These are phyloP conservation scores for Sacculina carcini DNA, from an alignment of 2,888 invertebrate species.

Conservation along the genomic window DNA sequence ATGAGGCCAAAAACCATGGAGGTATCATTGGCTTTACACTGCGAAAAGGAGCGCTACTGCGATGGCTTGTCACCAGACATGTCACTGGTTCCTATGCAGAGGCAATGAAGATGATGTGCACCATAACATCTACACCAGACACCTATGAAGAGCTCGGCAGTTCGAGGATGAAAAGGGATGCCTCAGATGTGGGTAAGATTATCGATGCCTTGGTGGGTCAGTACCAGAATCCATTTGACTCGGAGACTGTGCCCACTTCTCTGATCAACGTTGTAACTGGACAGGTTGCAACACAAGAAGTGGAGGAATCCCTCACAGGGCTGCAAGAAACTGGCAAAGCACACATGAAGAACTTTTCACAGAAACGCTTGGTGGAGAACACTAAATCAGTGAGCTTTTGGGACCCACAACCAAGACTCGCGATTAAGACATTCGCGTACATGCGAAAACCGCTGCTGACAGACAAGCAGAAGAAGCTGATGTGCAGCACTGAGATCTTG, in stretches of 20 bases:
- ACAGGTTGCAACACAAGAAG: conserved; percentile 2
- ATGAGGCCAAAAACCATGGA: neutral
- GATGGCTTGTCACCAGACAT: conserved; percentile 1
- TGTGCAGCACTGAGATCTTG: neutral
- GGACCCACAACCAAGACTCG: neutral
- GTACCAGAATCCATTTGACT: conserved; percentile 4
- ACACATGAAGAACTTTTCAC: neutral
- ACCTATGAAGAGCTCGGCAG: neutral
- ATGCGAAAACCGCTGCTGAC: neutral
- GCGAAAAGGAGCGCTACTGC: neutral
- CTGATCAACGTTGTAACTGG: neutral
- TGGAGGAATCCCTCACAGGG: neutral
- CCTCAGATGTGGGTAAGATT: neutral
- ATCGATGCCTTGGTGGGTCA: neutral
- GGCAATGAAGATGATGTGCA: neutral
- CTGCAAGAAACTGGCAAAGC: neutral
- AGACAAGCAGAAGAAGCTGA: conserved; percentile 3
- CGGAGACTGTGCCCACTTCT: neutral
- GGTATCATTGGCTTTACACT: neutral
- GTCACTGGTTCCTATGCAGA: conserved; percentile 2
- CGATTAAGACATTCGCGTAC: neutral
- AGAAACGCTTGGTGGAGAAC: neutral
- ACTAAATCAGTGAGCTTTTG: neutral
- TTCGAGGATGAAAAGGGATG: neutral
- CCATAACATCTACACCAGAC: neutral